Conservation (phyloP, 2,113 vertebrate species). For the Leiothrix lutea region DNA sequence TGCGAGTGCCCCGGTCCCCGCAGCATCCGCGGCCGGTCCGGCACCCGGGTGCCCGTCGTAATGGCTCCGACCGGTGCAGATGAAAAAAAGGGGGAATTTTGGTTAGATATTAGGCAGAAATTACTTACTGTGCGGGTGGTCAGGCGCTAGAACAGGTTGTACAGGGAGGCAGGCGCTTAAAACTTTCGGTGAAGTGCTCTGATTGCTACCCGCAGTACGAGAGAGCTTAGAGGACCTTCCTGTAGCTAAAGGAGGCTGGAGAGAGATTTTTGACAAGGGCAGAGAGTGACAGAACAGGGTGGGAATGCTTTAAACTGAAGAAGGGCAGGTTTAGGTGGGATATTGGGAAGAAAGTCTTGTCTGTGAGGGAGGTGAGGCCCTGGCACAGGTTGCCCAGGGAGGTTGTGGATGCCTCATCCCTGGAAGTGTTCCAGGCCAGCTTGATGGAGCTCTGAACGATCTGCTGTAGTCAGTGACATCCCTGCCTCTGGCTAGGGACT, state of each 20-base stretch:
- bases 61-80: accelerated
- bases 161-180: background rate
- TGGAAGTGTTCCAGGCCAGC: background rate
- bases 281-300: too few relatives aligned
- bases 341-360: too few relatives aligned
- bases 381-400: too few relatives aligned
- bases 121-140: background rate
- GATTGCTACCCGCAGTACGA: background rate
- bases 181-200: background rate
- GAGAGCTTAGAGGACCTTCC: background rate
- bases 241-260: background rate
- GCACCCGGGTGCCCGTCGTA: background rate
- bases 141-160: background rate
- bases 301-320: background rate
- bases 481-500: background rate
- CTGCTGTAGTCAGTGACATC: background rate
- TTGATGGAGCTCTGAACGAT: background rate
- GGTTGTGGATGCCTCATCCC: background rate
- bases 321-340: background rate
- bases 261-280: background rate
- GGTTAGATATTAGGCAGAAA: accelerated
- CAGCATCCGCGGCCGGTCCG: background rate
- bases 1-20: too few relatives aligned
- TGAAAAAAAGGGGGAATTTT: background rate
- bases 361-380: background rate